A percentile compares a stretch with the other conserved stretches of the same genome.
Evolutionary conservation across 2,797 vertebrate genomes (phyloP).

Genomic region (Sibirionetta formosa): DNA sequence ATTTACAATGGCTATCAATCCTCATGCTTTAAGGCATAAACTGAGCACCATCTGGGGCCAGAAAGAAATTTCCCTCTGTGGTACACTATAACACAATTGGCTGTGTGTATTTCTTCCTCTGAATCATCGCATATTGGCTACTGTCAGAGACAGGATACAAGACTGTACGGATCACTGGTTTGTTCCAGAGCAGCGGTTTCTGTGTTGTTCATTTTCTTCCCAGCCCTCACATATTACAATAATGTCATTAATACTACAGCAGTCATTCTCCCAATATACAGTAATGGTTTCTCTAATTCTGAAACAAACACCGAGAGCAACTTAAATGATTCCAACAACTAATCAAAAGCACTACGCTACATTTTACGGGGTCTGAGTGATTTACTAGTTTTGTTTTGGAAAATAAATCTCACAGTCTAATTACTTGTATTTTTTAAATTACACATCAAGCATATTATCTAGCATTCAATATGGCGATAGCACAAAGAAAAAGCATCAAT

Average conservation of each 20-base stretch:
- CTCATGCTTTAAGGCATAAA: conserved; percentile 69
- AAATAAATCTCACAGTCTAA: conserved; percentile 24
- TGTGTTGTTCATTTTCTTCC: conserved; percentile 56
- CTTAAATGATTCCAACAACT: conserved; percentile 46
- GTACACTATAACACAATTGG: conserved; percentile 60
- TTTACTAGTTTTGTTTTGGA: conserved; percentile 52
- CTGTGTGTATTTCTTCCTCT: conserved; percentile 40
- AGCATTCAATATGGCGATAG: conserved; percentile 49
- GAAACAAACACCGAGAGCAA: conserved; percentile 34
- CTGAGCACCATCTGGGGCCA: conserved; percentile 61
- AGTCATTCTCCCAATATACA: conserved; percentile 68
- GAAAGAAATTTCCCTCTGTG: conserved; percentile 55
- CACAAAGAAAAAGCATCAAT: conserved; percentile 13
- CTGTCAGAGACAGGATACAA: conserved; percentile 56
- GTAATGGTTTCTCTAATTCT: conserved; percentile 72
- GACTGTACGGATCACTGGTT: conserved; percentile 39
- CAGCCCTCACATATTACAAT: conserved; percentile 67
- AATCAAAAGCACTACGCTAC: conserved; percentile 14
- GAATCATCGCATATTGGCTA: conserved; percentile 59
- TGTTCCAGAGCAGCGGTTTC: conserved; percentile 54
- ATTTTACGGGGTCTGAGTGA: conserved; percentile 37
- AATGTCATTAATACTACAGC: conserved; percentile 76
- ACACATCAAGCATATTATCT: conserved; percentile 36
- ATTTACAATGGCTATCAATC: conserved; percentile 74
- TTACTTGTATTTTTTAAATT: conserved; percentile 68